These are phyloP conservation scores for Trachurus trachurus DNA, from an alignment of 2,797 vertebrate genomes.

Conservation along the genomic window DNA sequence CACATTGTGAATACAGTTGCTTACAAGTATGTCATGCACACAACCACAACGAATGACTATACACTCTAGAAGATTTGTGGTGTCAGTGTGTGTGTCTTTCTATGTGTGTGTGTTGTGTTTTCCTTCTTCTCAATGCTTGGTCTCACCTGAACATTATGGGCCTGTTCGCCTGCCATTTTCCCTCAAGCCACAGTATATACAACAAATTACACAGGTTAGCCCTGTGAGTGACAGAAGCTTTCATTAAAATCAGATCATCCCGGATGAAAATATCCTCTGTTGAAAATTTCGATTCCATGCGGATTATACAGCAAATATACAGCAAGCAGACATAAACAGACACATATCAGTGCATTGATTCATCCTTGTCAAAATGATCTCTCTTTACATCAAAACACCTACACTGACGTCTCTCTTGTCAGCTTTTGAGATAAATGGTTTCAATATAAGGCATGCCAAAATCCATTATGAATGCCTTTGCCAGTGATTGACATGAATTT, in stretches of 20 bases:
- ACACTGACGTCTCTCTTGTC: constrained; percentile 44
- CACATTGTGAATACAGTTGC: background rate
- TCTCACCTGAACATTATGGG: constrained; percentile 74
- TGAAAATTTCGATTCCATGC: constrained; percentile 82
- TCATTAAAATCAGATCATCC: constrained; percentile 85
- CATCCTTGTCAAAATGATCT: constrained; percentile 77
- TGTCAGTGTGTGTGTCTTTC: constrained; percentile 1
- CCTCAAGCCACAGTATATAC: constrained; percentile 73
- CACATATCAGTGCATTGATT: constrained; percentile 71
- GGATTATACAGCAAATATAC: constrained; percentile 80
- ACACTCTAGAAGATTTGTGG: constrained; percentile 1
- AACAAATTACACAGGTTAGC: constrained; percentile 77
- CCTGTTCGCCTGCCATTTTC: constrained; percentile 75
- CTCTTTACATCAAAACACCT: constrained; percentile 55
- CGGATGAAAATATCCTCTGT: constrained; percentile 81
- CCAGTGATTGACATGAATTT: constrained; percentile 58
- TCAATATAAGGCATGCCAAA: constrained; percentile 49
- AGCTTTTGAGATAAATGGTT: constrained; percentile 62
- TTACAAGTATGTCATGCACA: background rate
- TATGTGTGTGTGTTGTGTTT: constrained; percentile 19
- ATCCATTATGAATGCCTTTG: constrained; percentile 71
- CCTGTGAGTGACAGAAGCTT: constrained; percentile 84
- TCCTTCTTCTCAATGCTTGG: constrained; percentile 50
- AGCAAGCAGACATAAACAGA: constrained; percentile 75
- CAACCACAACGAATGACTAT: background rate